Evolutionary conservation across 2,888 invertebrate genomes (phyloP).

Genomic region (Clunio marinus): DNA sequence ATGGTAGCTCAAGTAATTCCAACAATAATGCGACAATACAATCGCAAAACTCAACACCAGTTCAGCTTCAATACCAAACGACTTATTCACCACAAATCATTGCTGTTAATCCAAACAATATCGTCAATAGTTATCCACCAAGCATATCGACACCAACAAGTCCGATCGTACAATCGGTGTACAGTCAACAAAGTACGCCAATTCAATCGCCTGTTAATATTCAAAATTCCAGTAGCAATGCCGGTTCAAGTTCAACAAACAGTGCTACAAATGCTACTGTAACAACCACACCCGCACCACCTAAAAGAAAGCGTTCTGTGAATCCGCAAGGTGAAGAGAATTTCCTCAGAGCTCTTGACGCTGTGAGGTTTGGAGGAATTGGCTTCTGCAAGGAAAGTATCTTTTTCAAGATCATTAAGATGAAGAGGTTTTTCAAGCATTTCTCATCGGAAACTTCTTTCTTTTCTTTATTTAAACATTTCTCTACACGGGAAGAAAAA

Average conservation of each 20-base stretch:
- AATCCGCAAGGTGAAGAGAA: constrained; percentile 81
- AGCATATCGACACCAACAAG: constrained; percentile 57
- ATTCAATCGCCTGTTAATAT: constrained; percentile 49
- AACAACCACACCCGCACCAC: constrained; percentile 51
- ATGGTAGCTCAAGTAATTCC: constrained; percentile 31
- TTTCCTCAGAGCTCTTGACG: constrained; percentile 74
- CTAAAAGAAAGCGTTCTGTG: constrained; percentile 66
- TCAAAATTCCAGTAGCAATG: constrained; percentile 17
- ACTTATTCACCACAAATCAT: constrained; percentile 51
- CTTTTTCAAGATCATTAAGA: too few relatives aligned
- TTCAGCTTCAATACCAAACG: constrained; percentile 44
- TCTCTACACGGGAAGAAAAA: too few relatives aligned
- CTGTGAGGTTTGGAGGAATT: constrained; percentile 76
- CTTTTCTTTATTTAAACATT: background rate
- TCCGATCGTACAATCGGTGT: constrained; percentile 55
- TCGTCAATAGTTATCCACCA: constrained; percentile 55
- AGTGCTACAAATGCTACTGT: constrained; percentile 47
- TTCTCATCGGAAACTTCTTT: background rate
- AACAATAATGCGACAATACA: constrained; percentile 42
- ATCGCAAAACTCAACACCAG: constrained; percentile 43
- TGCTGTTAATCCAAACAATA: constrained; percentile 52
- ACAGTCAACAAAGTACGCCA: constrained; percentile 52
- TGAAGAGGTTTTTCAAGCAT: too few relatives aligned
- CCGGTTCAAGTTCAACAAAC: constrained; percentile 21
- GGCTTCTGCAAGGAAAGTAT: constrained; percentile 80